Evolutionary conservation across 2,888 invertebrate genomes (phyloP), one percentile per base, ranked within the genome.

Genomic region (Chrysodeixis includens): DNA sequence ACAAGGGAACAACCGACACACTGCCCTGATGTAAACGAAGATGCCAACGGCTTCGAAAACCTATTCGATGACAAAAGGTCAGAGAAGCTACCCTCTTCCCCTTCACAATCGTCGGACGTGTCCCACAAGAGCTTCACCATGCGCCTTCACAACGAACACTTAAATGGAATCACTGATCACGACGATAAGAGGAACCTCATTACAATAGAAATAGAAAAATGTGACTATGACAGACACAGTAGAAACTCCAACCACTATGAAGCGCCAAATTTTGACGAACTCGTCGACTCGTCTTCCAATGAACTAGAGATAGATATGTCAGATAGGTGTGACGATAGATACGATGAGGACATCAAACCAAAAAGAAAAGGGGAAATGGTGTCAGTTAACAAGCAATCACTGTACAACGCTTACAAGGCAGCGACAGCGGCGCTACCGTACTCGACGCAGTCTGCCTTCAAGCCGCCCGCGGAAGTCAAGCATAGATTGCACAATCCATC

Each of bases 41-140:
- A 97, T 82, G 97, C 97, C 32, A 97, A 97, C 51, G 97, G 97
- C 59, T 98, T 98, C 83, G 98, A 98, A 86, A 98, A 98, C 90
- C 94, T 98, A 0, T 98, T 98, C 85, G 97, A 97, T 84, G 98
- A 98, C 84, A 98, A 97, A 87, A 97, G 97, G 83, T 96, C 96
- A n/a, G 92, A 93, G 66, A 93, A 93, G 87, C 95, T 97, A 92
- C 97, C 97, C n/a, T 96, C 97, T 30, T 96, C 97, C 46, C 95
- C 96, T 56, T 96, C 96, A 26, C 96, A 95, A 53, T 96, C 96
- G 1, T 96, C 95, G 83, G 96, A 93, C 86, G 90, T 93, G n/a
- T 97, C 97, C 61, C 97, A 96, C 2, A 90, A 96, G 76, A 97
- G 97, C 87, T 97, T 97, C 83, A 96, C 96, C 46, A 96, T 85